Conservation (phyloP, 1,140 invertebrate species). For the Pachypeltis micranthus region DNA sequence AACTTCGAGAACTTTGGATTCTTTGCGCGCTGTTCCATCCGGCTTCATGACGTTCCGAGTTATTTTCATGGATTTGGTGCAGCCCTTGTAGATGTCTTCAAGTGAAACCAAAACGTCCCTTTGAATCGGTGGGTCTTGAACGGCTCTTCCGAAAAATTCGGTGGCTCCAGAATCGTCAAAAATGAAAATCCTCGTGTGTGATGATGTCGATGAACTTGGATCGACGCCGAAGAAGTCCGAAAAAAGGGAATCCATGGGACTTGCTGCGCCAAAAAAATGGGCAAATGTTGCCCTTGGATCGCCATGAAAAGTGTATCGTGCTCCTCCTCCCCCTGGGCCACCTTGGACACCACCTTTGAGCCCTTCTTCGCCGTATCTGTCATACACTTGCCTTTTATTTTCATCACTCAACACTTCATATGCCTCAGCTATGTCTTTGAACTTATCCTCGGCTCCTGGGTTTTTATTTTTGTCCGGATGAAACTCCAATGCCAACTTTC, state of each 20-base stretch:
- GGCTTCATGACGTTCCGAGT: constrained; percentile 73
- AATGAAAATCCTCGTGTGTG: not conserved
- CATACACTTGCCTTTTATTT: constrained; percentile 56
- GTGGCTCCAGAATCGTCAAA: not conserved
- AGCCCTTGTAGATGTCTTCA: constrained; percentile 83
- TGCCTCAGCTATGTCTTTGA: constrained; percentile 30
- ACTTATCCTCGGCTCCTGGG: constrained; percentile 67
- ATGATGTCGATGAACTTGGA: not conserved
- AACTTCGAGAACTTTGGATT: constrained; percentile 88
- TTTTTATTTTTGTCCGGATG: constrained; percentile 96
- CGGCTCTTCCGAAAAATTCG: constrained; percentile 27
- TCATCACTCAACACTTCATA: constrained; percentile 68
- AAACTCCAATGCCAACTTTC: constrained; percentile 91
- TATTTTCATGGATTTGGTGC: constrained; percentile 99
- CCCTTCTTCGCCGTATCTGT: constrained; percentile 69
- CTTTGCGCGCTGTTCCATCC: constrained; percentile 77
- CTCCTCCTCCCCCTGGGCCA: constrained; percentile 34
- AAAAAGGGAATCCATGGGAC: constrained; percentile 40
- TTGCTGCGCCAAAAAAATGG: constrained; percentile 55
- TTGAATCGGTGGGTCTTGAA: constrained; percentile 87
- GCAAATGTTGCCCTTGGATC: constrained; percentile 64
- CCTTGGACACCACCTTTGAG: constrained; percentile 52
- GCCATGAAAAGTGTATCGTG: constrained; percentile 75
- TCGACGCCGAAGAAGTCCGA: not conserved
- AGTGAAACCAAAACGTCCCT: constrained; percentile 91